phyloP scores from a whole-genome alignment of 2,888 invertebrate genomes.

The Agapostemon virescens region DNA sequence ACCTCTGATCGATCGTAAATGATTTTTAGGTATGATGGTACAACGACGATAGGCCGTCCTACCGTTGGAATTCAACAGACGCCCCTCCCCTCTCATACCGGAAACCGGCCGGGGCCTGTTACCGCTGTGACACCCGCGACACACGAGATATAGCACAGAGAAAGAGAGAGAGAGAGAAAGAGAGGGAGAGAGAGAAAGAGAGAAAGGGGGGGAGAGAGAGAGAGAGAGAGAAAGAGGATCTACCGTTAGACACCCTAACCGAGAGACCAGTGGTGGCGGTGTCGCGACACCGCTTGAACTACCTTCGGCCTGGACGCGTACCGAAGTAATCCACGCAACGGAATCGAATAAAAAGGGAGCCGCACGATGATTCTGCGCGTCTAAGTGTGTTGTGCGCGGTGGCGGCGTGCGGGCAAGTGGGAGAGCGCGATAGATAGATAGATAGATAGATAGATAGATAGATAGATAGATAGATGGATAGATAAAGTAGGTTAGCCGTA shows the following conservation, averaged over 20 bases:
- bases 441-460: slow-evolving; percentile 48
- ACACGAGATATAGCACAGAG: too few species aligned
- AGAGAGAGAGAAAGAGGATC: neutral
- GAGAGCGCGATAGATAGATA: slow-evolving; percentile 47
- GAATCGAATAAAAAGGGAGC: slow-evolving; percentile 64
- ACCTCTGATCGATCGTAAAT: slow-evolving; percentile 57
- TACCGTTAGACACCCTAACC: neutral
- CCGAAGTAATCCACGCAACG: slow-evolving; percentile 20
- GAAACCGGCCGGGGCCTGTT: slow-evolving; percentile 28
- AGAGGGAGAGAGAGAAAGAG: neutral
- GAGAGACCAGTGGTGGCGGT: slow-evolving; percentile 14
- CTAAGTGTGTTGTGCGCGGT: slow-evolving; percentile 48
- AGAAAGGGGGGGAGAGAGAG: neutral
- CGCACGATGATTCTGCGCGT: slow-evolving; percentile 72
- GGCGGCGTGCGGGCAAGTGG: neutral
- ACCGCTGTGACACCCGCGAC: slow-evolving; percentile 4
- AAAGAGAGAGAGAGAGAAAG: too few species aligned
- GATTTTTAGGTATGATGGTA: slow-evolving; percentile 51
- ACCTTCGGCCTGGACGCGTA: slow-evolving; percentile 33
- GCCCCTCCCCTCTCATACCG: slow-evolving; percentile 9
- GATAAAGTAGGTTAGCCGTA: slow-evolving; percentile 46
- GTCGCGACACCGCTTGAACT: slow-evolving; percentile 14
- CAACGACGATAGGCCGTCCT: slow-evolving; percentile 33
- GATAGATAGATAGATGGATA: slow-evolving; percentile 47
- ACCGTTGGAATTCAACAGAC: slow-evolving; percentile 35